A percentile compares a stretch with the other conserved stretches of the same genome.
These are phyloP conservation scores for Catocala fraxini DNA, from an alignment of 2,888 invertebrate species.

Conservation along the genomic window DNA sequence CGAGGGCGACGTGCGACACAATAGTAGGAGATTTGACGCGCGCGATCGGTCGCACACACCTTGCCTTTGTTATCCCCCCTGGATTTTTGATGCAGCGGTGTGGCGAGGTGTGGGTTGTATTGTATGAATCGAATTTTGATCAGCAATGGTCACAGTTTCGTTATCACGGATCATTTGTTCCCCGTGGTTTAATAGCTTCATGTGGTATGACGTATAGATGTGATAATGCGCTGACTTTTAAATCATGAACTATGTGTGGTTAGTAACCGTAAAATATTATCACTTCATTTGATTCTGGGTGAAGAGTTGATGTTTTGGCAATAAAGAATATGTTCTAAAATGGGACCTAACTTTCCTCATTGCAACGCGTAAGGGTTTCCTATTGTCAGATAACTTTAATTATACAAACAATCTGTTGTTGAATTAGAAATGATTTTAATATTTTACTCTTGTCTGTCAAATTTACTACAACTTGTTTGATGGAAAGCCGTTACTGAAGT, in stretches of 20 bases:
- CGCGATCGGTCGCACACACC: constrained; percentile 68
- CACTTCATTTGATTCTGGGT: not conserved
- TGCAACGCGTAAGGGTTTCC: too few species aligned
- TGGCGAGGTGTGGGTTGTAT: constrained; percentile 57
- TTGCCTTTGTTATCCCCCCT: constrained; percentile 67
- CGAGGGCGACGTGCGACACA: constrained; percentile 58
- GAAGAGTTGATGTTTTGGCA: not conserved
- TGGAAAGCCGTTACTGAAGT: too few species aligned
- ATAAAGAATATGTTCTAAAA: too few species aligned
- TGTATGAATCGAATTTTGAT: constrained; percentile 51
- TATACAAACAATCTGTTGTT: too few species aligned
- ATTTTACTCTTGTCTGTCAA: too few species aligned
- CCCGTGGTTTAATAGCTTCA: constrained; percentile 12
- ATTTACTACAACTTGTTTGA: too few species aligned
- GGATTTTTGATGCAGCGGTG: constrained; percentile 50
- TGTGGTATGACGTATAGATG: constrained; percentile 6
- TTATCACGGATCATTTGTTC: constrained; percentile 30
- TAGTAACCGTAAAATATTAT: not conserved
- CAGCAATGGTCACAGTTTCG: constrained; percentile 50
- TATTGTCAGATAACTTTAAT: too few species aligned
- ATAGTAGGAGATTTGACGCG: constrained; percentile 70
- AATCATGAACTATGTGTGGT: not conserved
- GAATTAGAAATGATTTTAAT: too few species aligned
- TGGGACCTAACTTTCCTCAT: too few species aligned
- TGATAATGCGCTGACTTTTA: constrained; percentile 11